Evolutionary conservation across 2,797 vertebrate species (phyloP), one percentile per base, ranked within the genome.

Genomic region (Falco columbarius): DNA sequence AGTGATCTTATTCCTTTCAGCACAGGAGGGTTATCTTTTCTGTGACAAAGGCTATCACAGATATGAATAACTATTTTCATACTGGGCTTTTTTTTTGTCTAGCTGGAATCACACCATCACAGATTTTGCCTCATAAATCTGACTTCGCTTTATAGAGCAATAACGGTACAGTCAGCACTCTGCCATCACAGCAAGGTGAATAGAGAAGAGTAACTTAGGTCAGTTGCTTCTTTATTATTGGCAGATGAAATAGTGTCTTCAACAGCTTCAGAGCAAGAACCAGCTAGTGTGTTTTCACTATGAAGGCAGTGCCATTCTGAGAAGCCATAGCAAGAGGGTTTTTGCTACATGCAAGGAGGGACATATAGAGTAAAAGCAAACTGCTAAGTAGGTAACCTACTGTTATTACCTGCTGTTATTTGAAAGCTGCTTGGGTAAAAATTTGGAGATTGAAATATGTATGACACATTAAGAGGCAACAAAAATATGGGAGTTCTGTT

Each of bases 61-160:
- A 86, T 96, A 90, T 96, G 96, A 97, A 96, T 97, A 94, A 86
- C 94, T 95, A 96, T 97, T 97, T 97, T 95, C 96, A 96, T 95
- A 94, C 94, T 95, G 87, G 92, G 94, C 68, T 81, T 96, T 93
- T 92, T 91, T 96, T 94, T 87, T 32, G 86, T 95, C 94, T 86
- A 42, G 94, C 87, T 95, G 94, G 93, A 96, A 94, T 96, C 96
- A 95, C 81, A 95, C 79, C 76, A 95, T 93, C 91, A 94, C 18
- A 96, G 89, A 93, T 96, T 97, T 94, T 97, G 93, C 82, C 88
- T 96, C 82, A 95, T 65, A 95, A 91, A 94, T 88, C 82, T 93
- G 87, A 88, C 79, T 96, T 86, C 3, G 9, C 94, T 96, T 95
- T 90, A 94, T 74, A 95, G 73, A 96, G 93, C 91, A 96, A 77